Evolutionary conservation across 2,797 vertebrate species (phyloP), one percentile per base, ranked within the genome.

Genomic region (Sorex maritimensis): DNA sequence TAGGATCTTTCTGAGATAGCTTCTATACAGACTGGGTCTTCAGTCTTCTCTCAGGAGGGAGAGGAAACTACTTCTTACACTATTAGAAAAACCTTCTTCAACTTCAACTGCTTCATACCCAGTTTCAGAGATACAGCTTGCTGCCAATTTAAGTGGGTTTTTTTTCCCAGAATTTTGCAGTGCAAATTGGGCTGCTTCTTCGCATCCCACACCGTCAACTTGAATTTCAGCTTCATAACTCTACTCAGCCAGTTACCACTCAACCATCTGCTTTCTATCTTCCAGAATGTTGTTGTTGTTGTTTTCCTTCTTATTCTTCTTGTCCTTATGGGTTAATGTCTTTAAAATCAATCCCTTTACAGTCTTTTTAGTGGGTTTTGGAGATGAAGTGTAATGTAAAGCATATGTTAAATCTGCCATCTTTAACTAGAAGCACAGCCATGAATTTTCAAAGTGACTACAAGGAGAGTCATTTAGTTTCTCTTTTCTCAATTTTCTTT

Each of bases 191-290:
- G 72, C 86, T 92, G 72, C 72, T 92, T 81, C 93, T 83, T 79
- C 69, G 67, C 65, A 82, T 84, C 10, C 11, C 69, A 79, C 12
- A 38, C 73, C 30, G 19, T 82, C 86, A 87, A 88, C 41, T 92
- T 94, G n/a, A 94, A 94, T 91, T 92, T 92, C 81, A 93, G 69
- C 67, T 92, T 89, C 41, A 2, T 58, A 41, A 30, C 26, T 88
- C 81, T 75, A 58, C 81, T 21, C 69, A 85, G 61, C 63, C 63
- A 61, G 75, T 85, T 81, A 90, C 83, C 55, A 49, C 80, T 52
- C 63, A 74, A 30, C 88, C 89, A 95, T 96, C 96, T 96, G 95
- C 67, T 96, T 95, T 75, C 92, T 68, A 85, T 95, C 81, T 91
- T 88, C 41, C 49, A 72, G 69, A 93, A 94, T 80, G 84, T 91